A percentile compares a stretch with the other conserved stretches of the same genome.
These are phyloP conservation scores for Mellilla xanthometata DNA, from an alignment of 2,888 invertebrate species.

Conservation along the genomic window DNA sequence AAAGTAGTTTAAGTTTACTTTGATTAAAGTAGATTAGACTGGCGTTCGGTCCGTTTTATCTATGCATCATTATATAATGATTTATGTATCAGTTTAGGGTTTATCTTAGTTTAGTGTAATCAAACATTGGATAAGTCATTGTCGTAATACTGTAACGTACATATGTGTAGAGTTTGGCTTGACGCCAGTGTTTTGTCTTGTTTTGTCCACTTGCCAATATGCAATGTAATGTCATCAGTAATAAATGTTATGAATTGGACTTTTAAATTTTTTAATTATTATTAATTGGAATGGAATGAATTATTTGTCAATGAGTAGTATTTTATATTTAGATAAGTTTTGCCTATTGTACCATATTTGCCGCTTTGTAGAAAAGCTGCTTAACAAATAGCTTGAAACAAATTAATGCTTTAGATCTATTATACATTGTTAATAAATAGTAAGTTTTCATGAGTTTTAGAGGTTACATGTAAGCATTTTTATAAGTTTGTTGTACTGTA, in stretches of 20 bases:
- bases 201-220: too few species aligned
- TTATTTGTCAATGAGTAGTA: too few species aligned
- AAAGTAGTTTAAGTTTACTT: constrained; percentile 57
- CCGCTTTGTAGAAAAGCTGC: constrained; percentile 19
- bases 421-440: too few species aligned
- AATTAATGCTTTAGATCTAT: constrained; percentile 2
- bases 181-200: too few species aligned
- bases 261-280: too few species aligned
- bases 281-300: too few species aligned
- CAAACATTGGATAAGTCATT: too few species aligned
- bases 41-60: constrained; percentile 1
- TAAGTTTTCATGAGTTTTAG: constrained; percentile 19
- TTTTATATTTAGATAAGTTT: background rate
- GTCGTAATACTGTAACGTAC: too few species aligned
- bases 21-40: constrained; percentile 25
- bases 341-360: background rate
- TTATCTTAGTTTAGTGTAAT: too few species aligned
- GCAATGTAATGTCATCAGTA: too few species aligned
- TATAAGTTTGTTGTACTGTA: constrained; percentile 28
- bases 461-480: constrained; percentile 18
- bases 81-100: background rate
- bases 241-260: too few species aligned
- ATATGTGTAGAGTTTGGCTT: too few species aligned
- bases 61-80: background rate
- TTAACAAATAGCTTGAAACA: constrained; percentile 8